Base-by-base conservation (phyloP, 2,888 invertebrate genomes). In the Pseudococcus longispinus region DNA sequence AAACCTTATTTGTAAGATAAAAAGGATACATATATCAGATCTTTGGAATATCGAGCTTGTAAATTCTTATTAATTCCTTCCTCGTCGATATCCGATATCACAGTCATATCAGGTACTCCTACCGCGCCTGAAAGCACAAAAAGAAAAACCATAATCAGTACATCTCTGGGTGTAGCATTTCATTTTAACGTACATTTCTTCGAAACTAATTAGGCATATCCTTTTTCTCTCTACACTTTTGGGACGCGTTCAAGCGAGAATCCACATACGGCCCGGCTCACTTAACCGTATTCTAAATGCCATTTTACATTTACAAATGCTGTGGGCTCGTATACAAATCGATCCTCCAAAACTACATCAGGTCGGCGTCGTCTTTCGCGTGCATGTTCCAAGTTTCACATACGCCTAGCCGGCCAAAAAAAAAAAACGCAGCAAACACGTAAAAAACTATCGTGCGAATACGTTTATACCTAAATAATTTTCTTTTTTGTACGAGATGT, bases 21-120 rank as follows among this genome's bases (percentile, higher is more conserved):
- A 94, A 96, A 96, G 96, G 96, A 96, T 96, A 96, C 97, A 91
- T 97, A 97, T 91, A 97, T 96, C 90, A 95, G 93, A 92, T 97
- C 96, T 90, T 94, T 93, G 89, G 93, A 92, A 91, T 97, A 97
- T 90, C 97, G 94, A 89, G 94, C 93, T 91, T 94, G 94, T 87
- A 97, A 93, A 91, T 97, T 97, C 90, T 94, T 93, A 92, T 97
- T 97, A 92, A 97, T 97, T 90, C 96, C 96, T 89, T 93, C 93
- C 91, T 97, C 97, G 89, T 97, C 95, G 91, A 97, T 95, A 92
- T 96, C 94, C 89, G 96, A 95, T 92, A 97, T 96, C 90, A 95
- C 92, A 88, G 96, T 97, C 97, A 97, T 96, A 92, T 97, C 97
- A 90, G 96, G 94, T 90, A 96, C 95, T 89, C 97, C 97, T 91